Base-by-base conservation (phyloP, 2,797 vertebrate species). In the Enteromius treurensis region DNA sequence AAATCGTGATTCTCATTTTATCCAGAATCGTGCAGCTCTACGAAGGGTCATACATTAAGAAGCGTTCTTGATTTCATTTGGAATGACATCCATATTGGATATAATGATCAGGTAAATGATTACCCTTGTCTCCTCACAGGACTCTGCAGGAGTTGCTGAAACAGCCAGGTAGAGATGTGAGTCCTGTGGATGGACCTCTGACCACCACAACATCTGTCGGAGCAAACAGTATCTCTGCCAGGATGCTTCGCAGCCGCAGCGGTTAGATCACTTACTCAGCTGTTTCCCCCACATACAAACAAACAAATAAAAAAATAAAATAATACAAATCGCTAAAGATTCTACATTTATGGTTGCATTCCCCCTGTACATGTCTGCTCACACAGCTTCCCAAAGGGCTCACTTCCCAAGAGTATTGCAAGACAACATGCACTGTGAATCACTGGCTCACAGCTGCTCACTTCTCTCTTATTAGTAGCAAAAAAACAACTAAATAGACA, bases 111-210 rank as follows among this genome's bases (percentile, higher is more conserved):
- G 19, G 3, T 53, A 49, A 79, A 75, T 51, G 26, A 23, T 51
- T 67, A 26, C 64, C 74, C 34, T 26, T 51, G 53, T 81, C 8
- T 78, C 26, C 34, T 6, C 89, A 23, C 89, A 99, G 98, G 93
- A 97, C 95, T 0, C 93, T 99, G 88, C 97, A 97, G 0, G 97
- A 98, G 82, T 93, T 98, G 80, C 93, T 99, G 91, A 98, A 98
- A 92, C 96, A 98, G 92, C 96, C 97, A 0, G 94, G 94, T 49
- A 92, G 90, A 10, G 94, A 95, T 62, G 84, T 85, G 80, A 91
- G 92, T 69, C 86, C 91, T 0, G 90, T 93, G 51, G 94, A 96
- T 34, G 91, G 82, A 88, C 91, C 84, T 65, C 37, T 92, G 8
- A 91, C 86, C 84, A 87, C 70, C 89, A 83, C 93, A 79, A 95